A percentile compares a stretch with the other conserved stretches of the same genome.
phyloP scores from a whole-genome alignment of 2,797 vertebrate genomes.

The Otolemur crassicaudatus region DNA sequence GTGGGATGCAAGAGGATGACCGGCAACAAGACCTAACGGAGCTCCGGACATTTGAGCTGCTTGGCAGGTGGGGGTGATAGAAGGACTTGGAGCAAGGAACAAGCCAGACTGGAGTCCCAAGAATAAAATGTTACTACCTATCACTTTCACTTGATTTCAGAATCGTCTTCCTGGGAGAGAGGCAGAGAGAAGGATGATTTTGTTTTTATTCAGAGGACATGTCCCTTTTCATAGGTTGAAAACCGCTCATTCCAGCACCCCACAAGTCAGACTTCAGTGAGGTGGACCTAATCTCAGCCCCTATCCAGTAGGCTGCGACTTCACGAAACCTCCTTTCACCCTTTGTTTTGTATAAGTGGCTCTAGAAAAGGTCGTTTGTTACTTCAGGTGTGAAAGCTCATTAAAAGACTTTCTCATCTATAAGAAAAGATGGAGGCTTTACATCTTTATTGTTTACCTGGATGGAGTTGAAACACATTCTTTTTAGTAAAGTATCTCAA shows the following conservation, averaged over 20 bases:
- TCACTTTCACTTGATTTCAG: neutral
- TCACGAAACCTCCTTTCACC: neutral
- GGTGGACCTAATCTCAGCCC: neutral
- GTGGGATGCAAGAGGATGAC: neutral
- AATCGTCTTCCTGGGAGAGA: neutral
- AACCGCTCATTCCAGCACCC: neutral
- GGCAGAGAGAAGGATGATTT: neutral
- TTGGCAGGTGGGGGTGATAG: neutral
- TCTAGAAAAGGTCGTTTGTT: slow-evolving; percentile 66
- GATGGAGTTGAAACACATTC: no score
- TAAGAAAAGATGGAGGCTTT: no score
- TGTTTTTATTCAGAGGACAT: slow-evolving; percentile 25
- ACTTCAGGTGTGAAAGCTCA: slow-evolving; percentile 53
- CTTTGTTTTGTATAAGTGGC: slow-evolving; percentile 28
- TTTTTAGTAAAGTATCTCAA: no score
- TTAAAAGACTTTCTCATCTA: slow-evolving; percentile 52
- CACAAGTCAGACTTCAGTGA: neutral
- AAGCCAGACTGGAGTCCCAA: neutral
- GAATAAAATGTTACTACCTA: neutral
- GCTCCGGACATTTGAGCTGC: neutral
- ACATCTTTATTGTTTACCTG: no score
- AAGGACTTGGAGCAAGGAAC: neutral
- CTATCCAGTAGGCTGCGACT: neutral
- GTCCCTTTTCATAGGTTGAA: neutral
- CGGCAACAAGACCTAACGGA: neutral